These are phyloP conservation scores for Solenopsis fugax DNA, from an alignment of 1,140 invertebrate genomes.

Conservation along the genomic window DNA sequence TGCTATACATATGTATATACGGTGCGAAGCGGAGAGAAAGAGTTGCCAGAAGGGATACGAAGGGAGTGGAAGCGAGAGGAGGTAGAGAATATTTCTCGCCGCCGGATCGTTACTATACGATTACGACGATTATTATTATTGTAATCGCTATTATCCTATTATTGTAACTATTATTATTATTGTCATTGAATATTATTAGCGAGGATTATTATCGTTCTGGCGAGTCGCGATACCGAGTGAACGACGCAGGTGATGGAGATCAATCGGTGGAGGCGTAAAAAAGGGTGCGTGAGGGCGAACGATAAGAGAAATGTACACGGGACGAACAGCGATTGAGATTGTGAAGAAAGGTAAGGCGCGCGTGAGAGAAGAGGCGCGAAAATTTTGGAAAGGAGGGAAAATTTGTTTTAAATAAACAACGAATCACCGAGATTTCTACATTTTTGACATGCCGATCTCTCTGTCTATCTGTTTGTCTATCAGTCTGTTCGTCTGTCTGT, in stretches of 20 bases:
- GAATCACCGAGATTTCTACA: slow-evolving; percentile 81
- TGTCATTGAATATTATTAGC: slow-evolving; percentile 69
- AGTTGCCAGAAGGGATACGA: slow-evolving; percentile 53
- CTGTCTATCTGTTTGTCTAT: slow-evolving; percentile 77
- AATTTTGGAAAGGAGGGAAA: slow-evolving; percentile 38
- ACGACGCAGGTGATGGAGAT: slow-evolving; percentile 16
- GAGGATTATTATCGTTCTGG: slow-evolving; percentile 67
- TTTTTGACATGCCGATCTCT: slow-evolving; percentile 75
- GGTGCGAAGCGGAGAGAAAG: background rate
- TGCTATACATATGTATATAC: slow-evolving; percentile 77
- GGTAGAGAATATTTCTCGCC: slow-evolving; percentile 62
- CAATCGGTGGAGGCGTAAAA: slow-evolving; percentile 10
- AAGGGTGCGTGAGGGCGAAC: background rate
- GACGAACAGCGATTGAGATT: slow-evolving; percentile 47
- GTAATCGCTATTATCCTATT: slow-evolving; percentile 72
- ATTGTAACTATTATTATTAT: slow-evolving; percentile 70
- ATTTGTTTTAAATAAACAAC: slow-evolving; percentile 85
- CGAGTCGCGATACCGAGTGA: slow-evolving; percentile 39
- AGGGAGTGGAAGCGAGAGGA: slow-evolving; percentile 41
- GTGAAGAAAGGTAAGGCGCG: slow-evolving; percentile 27
- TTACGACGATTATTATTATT: slow-evolving; percentile 75
- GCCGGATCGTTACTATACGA: slow-evolving; percentile 74
- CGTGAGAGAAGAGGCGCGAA: slow-evolving; percentile 1
- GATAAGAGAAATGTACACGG: slow-evolving; percentile 53
- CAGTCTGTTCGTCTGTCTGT: slow-evolving; percentile 71